Evolutionary conservation across 1,140 invertebrate genomes (phyloP), one percentile per base, ranked within the genome.

Genomic region (Chironomus tepperi): DNA sequence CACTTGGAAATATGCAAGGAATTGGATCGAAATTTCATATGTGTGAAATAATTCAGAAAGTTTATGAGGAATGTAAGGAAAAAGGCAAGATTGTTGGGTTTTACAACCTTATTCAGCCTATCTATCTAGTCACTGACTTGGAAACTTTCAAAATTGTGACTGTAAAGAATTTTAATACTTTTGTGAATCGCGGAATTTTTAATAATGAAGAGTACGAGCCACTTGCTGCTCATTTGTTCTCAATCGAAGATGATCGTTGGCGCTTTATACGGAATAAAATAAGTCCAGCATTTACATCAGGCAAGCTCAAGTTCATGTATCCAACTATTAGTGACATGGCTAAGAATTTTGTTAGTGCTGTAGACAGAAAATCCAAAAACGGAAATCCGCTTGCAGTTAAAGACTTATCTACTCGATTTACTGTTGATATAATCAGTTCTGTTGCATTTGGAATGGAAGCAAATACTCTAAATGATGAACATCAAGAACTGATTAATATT

Each of bases 221-320:
- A 42, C 21, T 73, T 18, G 6, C 24, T 15, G 73, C 74, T 24
- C 81, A 84, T 77, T 42, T 86, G 6, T 84, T 86, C 43, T 79
- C 83, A 64, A 74, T 80, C 0, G 79, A 79, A 7, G 84, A 83
- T 5, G 82, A 84, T 42, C 78, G 79, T 43, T 89, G 89, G 89
- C 86, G 84, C 77, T 78, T 84, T 3, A 75, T 88, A 5, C 79
- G 88, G 42, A 79, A 81, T 16, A 87, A 88, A 74, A 78, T 88
- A 65, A 85, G 85, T 10, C 87, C 88, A 7, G 83, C 86, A 8
- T 90, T 89, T 78, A 86, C 86, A 1, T 80, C 84, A 3, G 80
- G 83, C 3, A 89, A 89, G 80, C 83, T 89, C 74, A 87, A 84
- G 79, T 81, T 82, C 24, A 88, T 89, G 83, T 85, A 84, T 76